A percentile compares a stretch with the other conserved stretches of the same genome.
phyloP scores from a whole-genome alignment of 1,140 invertebrate genomes.

The Nasonia longicornis region DNA sequence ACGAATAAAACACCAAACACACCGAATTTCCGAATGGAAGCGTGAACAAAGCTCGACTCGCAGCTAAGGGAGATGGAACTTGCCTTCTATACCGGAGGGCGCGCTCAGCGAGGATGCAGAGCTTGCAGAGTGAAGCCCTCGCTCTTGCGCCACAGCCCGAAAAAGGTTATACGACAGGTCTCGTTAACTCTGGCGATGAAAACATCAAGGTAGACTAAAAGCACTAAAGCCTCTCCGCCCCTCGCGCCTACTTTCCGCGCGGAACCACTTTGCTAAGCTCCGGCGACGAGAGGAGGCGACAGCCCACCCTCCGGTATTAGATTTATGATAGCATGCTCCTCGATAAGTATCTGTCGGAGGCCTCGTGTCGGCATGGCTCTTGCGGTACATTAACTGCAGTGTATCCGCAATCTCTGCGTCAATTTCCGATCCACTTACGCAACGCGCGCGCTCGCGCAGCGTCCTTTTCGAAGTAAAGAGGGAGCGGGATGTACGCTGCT shows the following conservation, averaged over 20 bases:
- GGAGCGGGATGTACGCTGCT: not conserved
- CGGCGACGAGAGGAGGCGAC: not conserved
- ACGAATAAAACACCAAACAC: too few species aligned
- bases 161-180: constrained; percentile 24
- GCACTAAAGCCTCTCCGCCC: not conserved
- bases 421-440: constrained; percentile 32
- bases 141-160: not conserved
- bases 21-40: too few species aligned
- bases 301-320: constrained; percentile 20
- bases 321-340: constrained; percentile 26
- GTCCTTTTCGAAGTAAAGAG: not conserved
- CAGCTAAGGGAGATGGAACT: too few species aligned
- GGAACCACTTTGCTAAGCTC: not conserved
- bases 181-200: constrained; percentile 24
- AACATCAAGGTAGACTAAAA: constrained; percentile 30
- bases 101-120: not conserved
- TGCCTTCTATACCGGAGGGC: not conserved
- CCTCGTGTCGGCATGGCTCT: not conserved
- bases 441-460: not conserved
- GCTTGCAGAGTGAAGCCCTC: too few species aligned
- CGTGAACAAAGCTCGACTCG: too few species aligned
- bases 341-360: constrained; percentile 29
- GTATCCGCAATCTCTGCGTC: constrained; percentile 33
- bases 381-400: constrained; percentile 25
- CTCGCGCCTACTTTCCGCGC: not conserved